Base-by-base conservation (phyloP, 2,113 vertebrate species). In the Tachycineta bicolor region DNA sequence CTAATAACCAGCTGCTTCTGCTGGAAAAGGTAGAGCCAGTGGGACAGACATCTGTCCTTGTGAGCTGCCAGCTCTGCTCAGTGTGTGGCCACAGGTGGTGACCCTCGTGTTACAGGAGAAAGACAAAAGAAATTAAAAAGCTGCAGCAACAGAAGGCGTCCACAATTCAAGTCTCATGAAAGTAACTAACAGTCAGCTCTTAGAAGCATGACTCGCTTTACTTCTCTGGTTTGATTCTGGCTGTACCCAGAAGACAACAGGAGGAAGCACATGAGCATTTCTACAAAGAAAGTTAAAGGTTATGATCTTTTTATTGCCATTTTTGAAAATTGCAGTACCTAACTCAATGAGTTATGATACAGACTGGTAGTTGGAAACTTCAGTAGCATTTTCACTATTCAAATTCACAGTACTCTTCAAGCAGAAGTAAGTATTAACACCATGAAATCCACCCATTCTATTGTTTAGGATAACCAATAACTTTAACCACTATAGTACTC, bases 51-150 rank as follows among this genome's bases (percentile, higher is more conserved):
- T 12, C 64, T 90, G 80, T 29, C 34, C 41, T 62, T 7, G 10
- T 43, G 33, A 80, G n/a, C 64, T 90, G 84, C 52, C 88, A 95
- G 62, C 29, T 47, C 90, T 50, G 76, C 87, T 89, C 47, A 34
- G 28, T 64, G 68, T 85, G 91, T 49, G 56, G 41, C 76, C 89
- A 75, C 78, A 95, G 74, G 87, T 92, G 80, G 26, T 46, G 73
- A 75, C 43, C 33, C 60, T 39, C 18, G 3, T 34, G 50, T 2
- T 33, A 33, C 5, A 79, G 43, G 24, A 86, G 62, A 60, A 50
- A 83, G 75, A 91, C 67, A 92, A 87, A 94, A 92, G 16, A 37
- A 87, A 78, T n/a, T 11, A 62, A 80, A 80, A 83, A 53, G 59
- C 12, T 87, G 43, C 24, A 63, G 39, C 47, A 44, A 82, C 34